phyloP scores from a whole-genome alignment of 2,888 invertebrate species.

The Oscheius onirici region DNA sequence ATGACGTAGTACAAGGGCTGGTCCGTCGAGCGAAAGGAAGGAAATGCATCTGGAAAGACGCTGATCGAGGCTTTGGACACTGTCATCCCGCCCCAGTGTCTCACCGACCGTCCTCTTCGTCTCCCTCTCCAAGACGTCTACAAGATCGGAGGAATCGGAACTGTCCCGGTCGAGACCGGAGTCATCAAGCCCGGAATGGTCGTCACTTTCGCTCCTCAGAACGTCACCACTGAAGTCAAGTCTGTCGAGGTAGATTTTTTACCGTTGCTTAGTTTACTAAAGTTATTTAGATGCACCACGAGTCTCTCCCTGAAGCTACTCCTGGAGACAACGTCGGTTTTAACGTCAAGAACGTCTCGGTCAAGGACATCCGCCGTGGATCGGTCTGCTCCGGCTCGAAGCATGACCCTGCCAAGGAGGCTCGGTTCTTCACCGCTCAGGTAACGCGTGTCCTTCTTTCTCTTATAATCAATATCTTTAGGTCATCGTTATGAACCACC shows the following conservation, averaged over 20 bases:
- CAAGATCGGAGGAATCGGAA: conserved; percentile 99
- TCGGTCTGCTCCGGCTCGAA: conserved; percentile 98
- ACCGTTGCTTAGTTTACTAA: no score
- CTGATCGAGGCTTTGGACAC: conserved; percentile 96
- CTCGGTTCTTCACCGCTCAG: conserved; percentile 93
- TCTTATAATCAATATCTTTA: no score
- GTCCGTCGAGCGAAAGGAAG: conserved; percentile 91
- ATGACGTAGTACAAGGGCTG: conserved; percentile 95
- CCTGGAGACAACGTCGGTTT: conserved; percentile 98
- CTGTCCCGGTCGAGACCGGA: conserved; percentile 99
- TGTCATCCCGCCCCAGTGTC: conserved; percentile 91
- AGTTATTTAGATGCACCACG: conserved; percentile 99
- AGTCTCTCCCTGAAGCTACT: conserved; percentile 81
- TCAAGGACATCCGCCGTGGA: conserved; percentile 99
- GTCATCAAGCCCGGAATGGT: conserved; percentile 90
- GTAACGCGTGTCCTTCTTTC: no score
- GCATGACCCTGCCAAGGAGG: conserved; percentile 92
- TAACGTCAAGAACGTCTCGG: conserved; percentile 99
- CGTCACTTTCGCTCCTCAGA: conserved; percentile 96
- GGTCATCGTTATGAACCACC: conserved; percentile 99
- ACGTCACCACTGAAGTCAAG: conserved; percentile 98
- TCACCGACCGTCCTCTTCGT: conserved; percentile 96
- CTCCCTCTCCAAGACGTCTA: conserved; percentile 99
- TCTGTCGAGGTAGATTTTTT: no score
- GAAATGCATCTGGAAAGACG: conserved; percentile 91